Evolutionary conservation across 2,888 invertebrate genomes (phyloP), one percentile per base, ranked within the genome.

Genomic region (Aleiodes leptofemur): DNA sequence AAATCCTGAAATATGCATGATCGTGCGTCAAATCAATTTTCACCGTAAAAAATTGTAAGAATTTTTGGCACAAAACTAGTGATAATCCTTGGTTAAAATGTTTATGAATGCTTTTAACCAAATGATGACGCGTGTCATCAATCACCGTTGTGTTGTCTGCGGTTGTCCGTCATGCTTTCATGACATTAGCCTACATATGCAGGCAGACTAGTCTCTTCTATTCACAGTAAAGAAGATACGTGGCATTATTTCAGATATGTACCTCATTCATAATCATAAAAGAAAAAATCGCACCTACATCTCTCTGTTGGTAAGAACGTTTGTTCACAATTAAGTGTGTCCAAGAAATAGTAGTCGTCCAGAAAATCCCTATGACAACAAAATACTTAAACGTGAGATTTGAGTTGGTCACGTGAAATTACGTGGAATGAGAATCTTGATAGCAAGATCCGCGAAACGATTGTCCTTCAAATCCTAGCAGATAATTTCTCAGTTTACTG

Each of bases 101-200:
- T 56, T 31, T 59, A 48, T 38, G 73, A 75, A 69, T 73, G 61
- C 69, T 69, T 80, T 73, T 72, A 79, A 81, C 81, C 81, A 83
- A 83, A 81, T 83, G 84, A 85, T 77, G 83, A 83, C 81, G 81
- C 78, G 78, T 79, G 78, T 83, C 85, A 86, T 87, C 84, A 83
- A 86, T 87, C 86, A 86, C 34, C 34, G 78, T 74, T 72, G 76
- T 79, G 74, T 77, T 81, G 77, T 81, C 82, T 76, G 75, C 79
- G 73, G 73, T 78, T 81, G 59, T 59, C 34, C 83, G 83, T 86
- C 85, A 84, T 83, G 84, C 86, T 85, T 85, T 84, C 85, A 83
- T 85, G 83, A 81, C 83, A 84, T 86, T 86, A 85, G 85, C 86
- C 86, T 84, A 85, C 83, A 85, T 86, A 81, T 73, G 82, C 76